Conservation (phyloP, 2,797 vertebrate genomes). For the Threskiornis aethiopicus region DNA sequence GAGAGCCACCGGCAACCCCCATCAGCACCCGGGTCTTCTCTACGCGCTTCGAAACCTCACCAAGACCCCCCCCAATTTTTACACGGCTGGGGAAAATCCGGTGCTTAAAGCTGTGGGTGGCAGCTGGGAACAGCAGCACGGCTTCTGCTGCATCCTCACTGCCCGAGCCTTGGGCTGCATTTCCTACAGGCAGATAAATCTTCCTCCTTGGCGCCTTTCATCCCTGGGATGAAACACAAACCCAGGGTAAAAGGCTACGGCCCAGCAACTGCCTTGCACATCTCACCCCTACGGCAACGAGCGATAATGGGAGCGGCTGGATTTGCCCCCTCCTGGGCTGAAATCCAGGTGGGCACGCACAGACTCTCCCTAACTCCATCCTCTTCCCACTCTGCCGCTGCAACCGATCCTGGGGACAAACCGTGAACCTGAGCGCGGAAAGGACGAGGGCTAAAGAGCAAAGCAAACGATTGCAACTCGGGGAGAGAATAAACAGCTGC, state of each 20-base stretch:
- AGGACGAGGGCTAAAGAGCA: neutral
- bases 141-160: neutral
- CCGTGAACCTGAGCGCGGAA: rapidly evolving
- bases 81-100: rapidly evolving
- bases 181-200: neutral
- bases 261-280: neutral
- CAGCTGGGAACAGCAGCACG: neutral
- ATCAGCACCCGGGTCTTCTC: rapidly evolving
- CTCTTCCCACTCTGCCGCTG: neutral
- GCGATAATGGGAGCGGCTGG: rapidly evolving
- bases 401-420: rapidly evolving
- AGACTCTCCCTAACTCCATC: neutral
- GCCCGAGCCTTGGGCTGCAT: rapidly evolving
- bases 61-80: rapidly evolving
- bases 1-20: neutral
- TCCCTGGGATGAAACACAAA: neutral
- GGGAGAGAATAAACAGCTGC: neutral
- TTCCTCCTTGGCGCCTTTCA: neutral
- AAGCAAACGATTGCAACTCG: neutral
- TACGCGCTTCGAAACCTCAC: rapidly evolving
- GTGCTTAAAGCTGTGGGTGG: neutral
- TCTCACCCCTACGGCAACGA: neutral
- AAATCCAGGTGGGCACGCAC: neutral
- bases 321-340: neutral
- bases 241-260: neutral